phyloP scores from a whole-genome alignment of 53 echinoderm and acorn worm species.

The Henricia sp. region DNA sequence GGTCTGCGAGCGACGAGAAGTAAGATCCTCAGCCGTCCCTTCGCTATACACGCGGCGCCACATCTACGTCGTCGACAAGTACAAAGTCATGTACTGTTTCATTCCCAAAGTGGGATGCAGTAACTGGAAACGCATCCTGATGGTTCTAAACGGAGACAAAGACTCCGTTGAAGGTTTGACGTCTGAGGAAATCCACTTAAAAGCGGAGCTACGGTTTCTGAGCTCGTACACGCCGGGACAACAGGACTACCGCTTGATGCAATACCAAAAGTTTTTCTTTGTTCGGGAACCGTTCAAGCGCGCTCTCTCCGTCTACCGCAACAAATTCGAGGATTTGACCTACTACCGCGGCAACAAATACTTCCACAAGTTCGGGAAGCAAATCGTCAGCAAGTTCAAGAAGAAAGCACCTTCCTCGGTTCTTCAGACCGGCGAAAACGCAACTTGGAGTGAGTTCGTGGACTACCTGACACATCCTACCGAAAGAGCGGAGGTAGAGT shows the following conservation, averaged over 20 bases:
- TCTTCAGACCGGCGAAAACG: conserved; percentile 74
- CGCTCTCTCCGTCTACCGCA: conserved; percentile 70
- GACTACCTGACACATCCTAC: conserved; percentile 72
- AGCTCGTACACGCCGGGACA: conserved; percentile 29
- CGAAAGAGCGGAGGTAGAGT: conserved; percentile 72
- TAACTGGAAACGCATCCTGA: conserved; percentile 92
- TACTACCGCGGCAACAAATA: conserved; percentile 64
- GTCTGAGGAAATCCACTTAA: conserved; percentile 72
- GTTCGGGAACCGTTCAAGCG: conserved; percentile 76
- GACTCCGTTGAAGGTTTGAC: conserved; percentile 68
- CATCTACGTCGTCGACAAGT: conserved; percentile 73
- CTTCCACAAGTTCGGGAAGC: conserved; percentile 77
- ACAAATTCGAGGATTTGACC: conserved; percentile 67
- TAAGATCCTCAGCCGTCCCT: not conserved
- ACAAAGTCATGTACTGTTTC: conserved; percentile 83
- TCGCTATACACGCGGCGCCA: conserved; percentile 66
- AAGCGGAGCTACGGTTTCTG: conserved; percentile 61
- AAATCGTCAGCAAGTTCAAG: conserved; percentile 69
- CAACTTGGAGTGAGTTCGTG: conserved; percentile 82
- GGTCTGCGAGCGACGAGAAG: conserved; percentile 22
- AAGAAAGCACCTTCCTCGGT: conserved; percentile 48
- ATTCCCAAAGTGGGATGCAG: conserved; percentile 90
- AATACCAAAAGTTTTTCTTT: conserved; percentile 74
- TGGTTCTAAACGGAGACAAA: conserved; percentile 79
- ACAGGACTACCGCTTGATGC: conserved; percentile 53